These are phyloP conservation scores for Andrena marginata DNA, from an alignment of 2,888 invertebrate genomes.

Conservation along the genomic window DNA sequence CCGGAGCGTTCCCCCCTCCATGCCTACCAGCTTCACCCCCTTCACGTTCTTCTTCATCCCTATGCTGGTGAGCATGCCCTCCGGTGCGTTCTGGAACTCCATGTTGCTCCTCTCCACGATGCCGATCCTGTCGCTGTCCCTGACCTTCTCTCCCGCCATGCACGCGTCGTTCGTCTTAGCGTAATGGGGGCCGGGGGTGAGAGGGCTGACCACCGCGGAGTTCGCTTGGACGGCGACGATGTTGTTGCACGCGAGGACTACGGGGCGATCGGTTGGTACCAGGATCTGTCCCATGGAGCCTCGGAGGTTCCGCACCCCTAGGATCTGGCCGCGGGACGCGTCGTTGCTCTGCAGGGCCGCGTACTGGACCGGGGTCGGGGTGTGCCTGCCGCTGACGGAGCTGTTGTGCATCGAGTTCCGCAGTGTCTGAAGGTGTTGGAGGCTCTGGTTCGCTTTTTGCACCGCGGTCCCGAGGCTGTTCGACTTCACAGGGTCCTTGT, in stretches of 20 bases:
- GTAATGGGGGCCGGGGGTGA: slow-evolving; percentile 56
- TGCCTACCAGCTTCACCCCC: slow-evolving; percentile 83
- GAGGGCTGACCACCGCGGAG: slow-evolving; percentile 23
- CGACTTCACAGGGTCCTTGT: slow-evolving; percentile 36
- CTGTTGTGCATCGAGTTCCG: slow-evolving; percentile 73
- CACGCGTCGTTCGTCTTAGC: slow-evolving; percentile 53
- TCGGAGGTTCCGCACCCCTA: slow-evolving; percentile 80
- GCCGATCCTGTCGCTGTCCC: slow-evolving; percentile 58
- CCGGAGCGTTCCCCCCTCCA: slow-evolving; percentile 82
- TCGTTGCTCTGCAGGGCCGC: slow-evolving; percentile 61
- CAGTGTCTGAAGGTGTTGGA: slow-evolving; percentile 78
- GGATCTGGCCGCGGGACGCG: slow-evolving; percentile 76
- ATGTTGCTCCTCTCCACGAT: slow-evolving; percentile 78
- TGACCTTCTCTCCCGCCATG: slow-evolving; percentile 48
- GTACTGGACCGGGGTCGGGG: slow-evolving; percentile 56
- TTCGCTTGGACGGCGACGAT: slow-evolving; percentile 13
- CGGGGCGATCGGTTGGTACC: slow-evolving; percentile 50
- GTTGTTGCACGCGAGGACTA: slow-evolving; percentile 16
- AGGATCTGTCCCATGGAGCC: slow-evolving; percentile 70
- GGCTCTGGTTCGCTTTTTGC: slow-evolving; percentile 78
- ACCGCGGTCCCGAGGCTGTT: slow-evolving; percentile 42
- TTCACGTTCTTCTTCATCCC: slow-evolving; percentile 81
- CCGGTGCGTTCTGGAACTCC: slow-evolving; percentile 74
- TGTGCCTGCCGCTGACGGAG: slow-evolving; percentile 61
- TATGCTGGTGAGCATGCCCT: slow-evolving; percentile 61